phyloP scores from a whole-genome alignment of 2,797 vertebrate species.

The Sebastes hopkinsi region DNA sequence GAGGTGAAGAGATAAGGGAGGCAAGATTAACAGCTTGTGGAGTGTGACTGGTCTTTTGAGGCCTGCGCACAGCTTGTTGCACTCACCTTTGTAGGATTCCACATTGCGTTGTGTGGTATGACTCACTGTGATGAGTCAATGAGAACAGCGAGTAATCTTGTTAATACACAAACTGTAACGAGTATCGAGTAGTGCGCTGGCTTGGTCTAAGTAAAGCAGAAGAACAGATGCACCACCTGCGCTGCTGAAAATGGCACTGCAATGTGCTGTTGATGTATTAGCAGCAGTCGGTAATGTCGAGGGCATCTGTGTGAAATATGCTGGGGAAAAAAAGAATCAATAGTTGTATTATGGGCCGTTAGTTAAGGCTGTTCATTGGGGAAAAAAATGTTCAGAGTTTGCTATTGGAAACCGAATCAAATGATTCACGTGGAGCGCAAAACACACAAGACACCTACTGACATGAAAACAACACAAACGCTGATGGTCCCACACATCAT shows the following conservation, averaged over 20 bases:
- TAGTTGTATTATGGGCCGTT: constrained; percentile 26
- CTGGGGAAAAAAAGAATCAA: constrained; percentile 13
- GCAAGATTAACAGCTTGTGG: constrained; percentile 36
- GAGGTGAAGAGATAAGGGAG: constrained; percentile 22
- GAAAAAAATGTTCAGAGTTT: neutral
- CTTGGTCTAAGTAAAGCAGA: constrained; percentile 24
- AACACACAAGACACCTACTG: constrained; percentile 33
- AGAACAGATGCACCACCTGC: constrained; percentile 34
- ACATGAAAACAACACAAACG: constrained; percentile 54
- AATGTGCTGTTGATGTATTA: constrained; percentile 28
- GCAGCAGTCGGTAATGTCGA: constrained; percentile 18
- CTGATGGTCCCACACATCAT: constrained; percentile 48
- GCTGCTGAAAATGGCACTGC: constrained; percentile 7
- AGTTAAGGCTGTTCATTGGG: constrained; percentile 13
- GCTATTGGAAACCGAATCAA: constrained; percentile 15
- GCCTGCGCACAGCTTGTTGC: constrained; percentile 42
- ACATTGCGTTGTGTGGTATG: constrained; percentile 28
- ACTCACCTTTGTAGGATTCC: constrained; percentile 35
- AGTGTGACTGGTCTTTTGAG: constrained; percentile 34
- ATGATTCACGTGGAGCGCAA: neutral
- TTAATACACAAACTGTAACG: constrained; percentile 25
- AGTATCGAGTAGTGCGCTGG: constrained; percentile 1
- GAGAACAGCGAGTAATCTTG: constrained; percentile 23
- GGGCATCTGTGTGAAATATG: constrained; percentile 31
- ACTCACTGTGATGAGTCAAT: constrained; percentile 69